phyloP scores from a whole-genome alignment of 2,888 invertebrate genomes.

The Callinectes sapidus region DNA sequence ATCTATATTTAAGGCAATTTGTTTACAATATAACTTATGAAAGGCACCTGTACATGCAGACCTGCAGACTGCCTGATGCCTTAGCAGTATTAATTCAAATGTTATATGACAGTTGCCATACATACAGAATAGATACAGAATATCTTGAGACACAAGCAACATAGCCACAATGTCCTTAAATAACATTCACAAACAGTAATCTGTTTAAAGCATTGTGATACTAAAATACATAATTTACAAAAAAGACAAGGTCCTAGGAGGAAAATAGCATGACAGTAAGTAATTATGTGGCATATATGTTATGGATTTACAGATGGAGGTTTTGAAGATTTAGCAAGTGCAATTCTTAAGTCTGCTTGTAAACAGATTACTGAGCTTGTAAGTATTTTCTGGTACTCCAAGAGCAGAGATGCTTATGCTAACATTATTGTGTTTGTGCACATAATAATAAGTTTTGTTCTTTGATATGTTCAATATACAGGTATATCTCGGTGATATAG shows the following conservation, averaged over 20 bases:
- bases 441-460: background rate
- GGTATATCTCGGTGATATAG: slow-evolving; percentile 6
- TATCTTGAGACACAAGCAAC: slow-evolving; percentile 25
- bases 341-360: background rate
- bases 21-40: slow-evolving; percentile 46
- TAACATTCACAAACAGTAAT: background rate
- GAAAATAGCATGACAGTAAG: background rate
- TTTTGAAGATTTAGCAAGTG: background rate
- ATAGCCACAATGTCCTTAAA: background rate
- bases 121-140: too few relatives aligned
- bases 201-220: background rate
- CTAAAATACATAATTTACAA: background rate
- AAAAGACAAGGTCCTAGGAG: background rate
- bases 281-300: background rate
- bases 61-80: slow-evolving; percentile 29
- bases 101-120: background rate
- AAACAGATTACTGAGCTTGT: background rate
- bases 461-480: slow-evolving; percentile 24
- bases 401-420: background rate
- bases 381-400: background rate
- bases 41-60: slow-evolving; percentile 56
- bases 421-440: background rate
- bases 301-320: background rate
- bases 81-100: background rate
- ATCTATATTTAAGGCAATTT: slow-evolving; percentile 49